These are phyloP conservation scores for Macaria notata DNA, from an alignment of 2,888 invertebrate species.

Conservation along the genomic window DNA sequence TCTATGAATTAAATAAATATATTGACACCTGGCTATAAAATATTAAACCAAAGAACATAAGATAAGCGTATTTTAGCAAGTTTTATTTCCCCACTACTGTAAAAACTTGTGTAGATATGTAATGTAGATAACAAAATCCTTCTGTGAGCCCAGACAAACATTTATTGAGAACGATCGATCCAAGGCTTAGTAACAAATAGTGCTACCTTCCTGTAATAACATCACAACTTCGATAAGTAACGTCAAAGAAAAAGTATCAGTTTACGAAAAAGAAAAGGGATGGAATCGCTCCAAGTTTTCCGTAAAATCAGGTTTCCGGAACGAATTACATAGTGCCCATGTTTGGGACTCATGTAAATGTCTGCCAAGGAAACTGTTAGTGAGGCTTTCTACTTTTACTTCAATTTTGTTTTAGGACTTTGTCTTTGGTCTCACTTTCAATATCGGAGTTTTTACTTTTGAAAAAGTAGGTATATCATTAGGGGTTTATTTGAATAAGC, in stretches of 20 bases:
- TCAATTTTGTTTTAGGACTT: slow-evolving; percentile 20
- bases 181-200: slow-evolving; percentile 21
- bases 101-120: too few species aligned
- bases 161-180: slow-evolving; percentile 12
- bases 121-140: background rate
- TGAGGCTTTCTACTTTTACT: slow-evolving; percentile 16
- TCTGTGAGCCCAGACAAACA: slow-evolving; percentile 3
- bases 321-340: slow-evolving; percentile 20
- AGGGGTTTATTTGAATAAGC: background rate
- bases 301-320: slow-evolving; percentile 29
- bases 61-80: too few species aligned
- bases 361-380: slow-evolving; percentile 23
- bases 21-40: too few species aligned
- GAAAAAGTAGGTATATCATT: background rate
- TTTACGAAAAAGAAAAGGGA: slow-evolving; percentile 29
- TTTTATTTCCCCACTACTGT: too few species aligned
- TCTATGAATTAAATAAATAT: too few species aligned
- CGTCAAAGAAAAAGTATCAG: slow-evolving; percentile 32
- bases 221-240: slow-evolving; percentile 30
- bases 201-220: slow-evolving; percentile 28
- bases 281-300: slow-evolving; percentile 25
- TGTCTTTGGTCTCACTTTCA: slow-evolving; percentile 7
- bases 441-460: background rate
- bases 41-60: too few species aligned
- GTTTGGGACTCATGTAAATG: slow-evolving; percentile 26